These are phyloP conservation scores for Pogonomyrmex californicus DNA, from an alignment of 1,140 invertebrate genomes.

Conservation along the genomic window DNA sequence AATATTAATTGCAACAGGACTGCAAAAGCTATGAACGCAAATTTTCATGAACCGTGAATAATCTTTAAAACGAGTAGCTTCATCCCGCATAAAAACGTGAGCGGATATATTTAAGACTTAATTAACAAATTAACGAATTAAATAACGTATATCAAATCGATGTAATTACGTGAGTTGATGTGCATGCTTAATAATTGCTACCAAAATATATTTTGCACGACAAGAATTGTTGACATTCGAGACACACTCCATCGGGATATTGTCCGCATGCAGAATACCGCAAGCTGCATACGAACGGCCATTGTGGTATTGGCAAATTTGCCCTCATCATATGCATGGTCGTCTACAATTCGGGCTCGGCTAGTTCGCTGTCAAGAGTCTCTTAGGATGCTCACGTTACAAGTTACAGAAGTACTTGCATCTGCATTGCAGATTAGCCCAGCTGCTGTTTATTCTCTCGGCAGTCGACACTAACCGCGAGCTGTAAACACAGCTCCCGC, in stretches of 20 bases:
- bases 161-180: background rate
- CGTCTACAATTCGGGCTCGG: conserved; percentile 29
- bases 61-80: background rate
- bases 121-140: background rate
- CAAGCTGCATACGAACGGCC: conserved; percentile 22
- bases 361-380: conserved; percentile 49
- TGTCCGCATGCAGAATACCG: conserved; percentile 19
- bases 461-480: conserved; percentile 52
- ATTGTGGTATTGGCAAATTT: conserved; percentile 60
- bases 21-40: background rate
- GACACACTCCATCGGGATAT: conserved; percentile 8
- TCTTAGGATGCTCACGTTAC: conserved; percentile 58
- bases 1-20: background rate
- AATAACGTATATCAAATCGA: background rate
- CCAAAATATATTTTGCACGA: background rate
- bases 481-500: conserved; percentile 54
- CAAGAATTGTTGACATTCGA: conserved; percentile 34
- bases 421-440: conserved; percentile 63
- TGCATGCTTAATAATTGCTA: background rate
- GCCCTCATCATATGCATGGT: conserved; percentile 37
- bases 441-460: conserved; percentile 57
- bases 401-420: conserved; percentile 60
- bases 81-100: background rate
- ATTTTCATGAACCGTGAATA: background rate
- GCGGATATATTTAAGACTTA: background rate